Evolutionary conservation across 1,140 invertebrate species (phyloP).

Genomic region (Cryptotermes secundus): DNA sequence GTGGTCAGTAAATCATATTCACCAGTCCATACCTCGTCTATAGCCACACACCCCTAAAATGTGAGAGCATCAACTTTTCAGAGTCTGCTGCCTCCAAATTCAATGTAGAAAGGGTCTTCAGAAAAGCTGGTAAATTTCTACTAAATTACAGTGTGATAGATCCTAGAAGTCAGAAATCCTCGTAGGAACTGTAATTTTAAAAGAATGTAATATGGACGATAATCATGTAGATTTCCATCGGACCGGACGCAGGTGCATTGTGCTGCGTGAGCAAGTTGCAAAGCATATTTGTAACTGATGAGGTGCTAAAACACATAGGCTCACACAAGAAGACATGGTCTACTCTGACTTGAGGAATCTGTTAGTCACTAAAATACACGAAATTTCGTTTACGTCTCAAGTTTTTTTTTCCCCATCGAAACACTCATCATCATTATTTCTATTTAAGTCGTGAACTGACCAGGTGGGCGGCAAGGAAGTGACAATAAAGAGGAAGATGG

Average conservation of each 20-base stretch:
- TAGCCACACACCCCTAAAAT: no score
- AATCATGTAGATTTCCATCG: no score
- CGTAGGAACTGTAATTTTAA: no score
- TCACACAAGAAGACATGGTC: background rate
- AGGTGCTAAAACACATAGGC: background rate
- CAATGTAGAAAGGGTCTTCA: no score
- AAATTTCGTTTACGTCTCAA: background rate
- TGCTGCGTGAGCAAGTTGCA: background rate
- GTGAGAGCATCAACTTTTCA: no score
- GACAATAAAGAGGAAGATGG: slow-evolving; percentile 5
- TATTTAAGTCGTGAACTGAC: background rate
- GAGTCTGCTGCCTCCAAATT: no score
- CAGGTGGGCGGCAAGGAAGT: slow-evolving; percentile 8
- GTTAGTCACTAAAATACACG: slow-evolving; percentile 3
- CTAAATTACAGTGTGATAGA: no score
- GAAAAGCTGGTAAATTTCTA: no score
- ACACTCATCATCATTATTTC: slow-evolving; percentile 17
- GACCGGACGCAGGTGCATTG: background rate
- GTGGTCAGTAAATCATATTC: no score
- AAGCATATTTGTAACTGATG: background rate
- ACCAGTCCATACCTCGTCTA: no score
- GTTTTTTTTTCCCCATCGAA: background rate
- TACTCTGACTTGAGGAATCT: background rate
- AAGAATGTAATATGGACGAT: no score
- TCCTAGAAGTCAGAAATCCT: no score